Percentiles rank a stretch among this genome's conserved stretches.
Evolutionary conservation across 1,140 invertebrate genomes (phyloP).

Genomic region (Drosophila lacteicornis): DNA sequence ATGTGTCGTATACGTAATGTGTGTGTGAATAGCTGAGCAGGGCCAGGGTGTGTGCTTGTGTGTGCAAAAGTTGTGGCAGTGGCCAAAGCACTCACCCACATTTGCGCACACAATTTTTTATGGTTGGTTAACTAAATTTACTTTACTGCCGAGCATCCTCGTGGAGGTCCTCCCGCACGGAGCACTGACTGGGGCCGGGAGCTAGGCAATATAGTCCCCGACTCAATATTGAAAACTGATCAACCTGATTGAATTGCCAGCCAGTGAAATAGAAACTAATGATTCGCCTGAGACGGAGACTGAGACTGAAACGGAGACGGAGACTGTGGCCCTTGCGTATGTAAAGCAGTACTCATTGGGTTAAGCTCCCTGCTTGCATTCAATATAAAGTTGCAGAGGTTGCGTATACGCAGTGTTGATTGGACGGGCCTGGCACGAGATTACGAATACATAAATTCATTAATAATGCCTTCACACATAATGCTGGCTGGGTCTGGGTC

Average conservation of each 20-base stretch:
- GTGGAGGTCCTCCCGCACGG: too few species aligned
- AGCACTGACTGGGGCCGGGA: neutral
- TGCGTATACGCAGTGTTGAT: constrained; percentile 16
- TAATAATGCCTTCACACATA: constrained; percentile 70
- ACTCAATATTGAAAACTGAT: constrained; percentile 48
- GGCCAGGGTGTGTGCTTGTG: neutral
- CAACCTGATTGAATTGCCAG: constrained; percentile 59
- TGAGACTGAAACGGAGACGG: too few species aligned
- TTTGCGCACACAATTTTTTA: constrained; percentile 55
- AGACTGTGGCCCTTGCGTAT: constrained; percentile 2
- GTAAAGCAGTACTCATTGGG: constrained; percentile 27
- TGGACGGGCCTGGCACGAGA: constrained; percentile 33
- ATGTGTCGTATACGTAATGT: constrained; percentile 76
- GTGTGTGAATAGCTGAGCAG: constrained; percentile 31
- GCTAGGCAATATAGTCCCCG: constrained; percentile 28
- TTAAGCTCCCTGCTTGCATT: constrained; percentile 29
- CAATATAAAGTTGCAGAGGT: constrained; percentile 14
- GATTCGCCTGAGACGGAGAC: constrained; percentile 28
- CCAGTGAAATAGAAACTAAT: constrained; percentile 63
- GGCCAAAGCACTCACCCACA: constrained; percentile 49
- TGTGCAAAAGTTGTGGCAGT: constrained; percentile 24
- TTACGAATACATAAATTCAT: constrained; percentile 72
- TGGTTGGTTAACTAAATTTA: constrained; percentile 64
- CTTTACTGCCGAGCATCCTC: constrained; percentile 41
- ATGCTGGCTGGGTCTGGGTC: constrained; percentile 25